Evolutionary conservation across 1,140 invertebrate species (phyloP), one percentile per base, ranked within the genome.

Genomic region (Semibalanus balanoides): DNA sequence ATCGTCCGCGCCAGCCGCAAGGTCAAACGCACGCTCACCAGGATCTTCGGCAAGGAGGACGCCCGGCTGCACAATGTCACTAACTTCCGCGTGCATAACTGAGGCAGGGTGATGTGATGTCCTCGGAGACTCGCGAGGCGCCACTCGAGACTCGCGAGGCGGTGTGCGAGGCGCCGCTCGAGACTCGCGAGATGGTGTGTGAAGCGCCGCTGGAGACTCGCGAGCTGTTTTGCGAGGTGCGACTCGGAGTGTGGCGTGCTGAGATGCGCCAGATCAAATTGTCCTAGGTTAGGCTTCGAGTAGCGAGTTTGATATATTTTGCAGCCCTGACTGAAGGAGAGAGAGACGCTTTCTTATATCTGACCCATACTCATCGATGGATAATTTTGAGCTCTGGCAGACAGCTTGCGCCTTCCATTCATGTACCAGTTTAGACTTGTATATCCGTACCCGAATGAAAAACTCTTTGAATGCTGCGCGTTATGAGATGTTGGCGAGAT

Each of bases 61-160:
- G 22, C 70, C 5, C 3, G 29, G 28, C n/a, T 28, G 28, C n/a
- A 19, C 5, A 72, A 72, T 14, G 70, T 72, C 28, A 72, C 70
- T 27, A 72, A 72, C 70, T 72, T 72, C n/a, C 70, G 29, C 3
- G 70, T 72, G 70, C 70, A 72, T 30, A 72, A 72, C 29, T 72
- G 29, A 72, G 51, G 35, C 35, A 17, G 17, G 17, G 17, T 40
- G 35, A 40, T 40, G 35, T 40, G 35, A 7, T 5, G 5, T 5
- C 35, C 35, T 5, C 17, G 35, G 5, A 17, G 35, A 5, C 5
- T 40, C 35, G 35, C 35, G 35, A 40, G 17, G 35, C 35, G 35
- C 35, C 35, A 17, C 22, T 64, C 22, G 51, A 19, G 22, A 64
- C 51, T 64, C 35, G 35, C 35, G 35, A 40, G 35, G 35, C 35